phyloP scores from a whole-genome alignment of 2,797 vertebrate species.

The Eulemur rubriventer region DNA sequence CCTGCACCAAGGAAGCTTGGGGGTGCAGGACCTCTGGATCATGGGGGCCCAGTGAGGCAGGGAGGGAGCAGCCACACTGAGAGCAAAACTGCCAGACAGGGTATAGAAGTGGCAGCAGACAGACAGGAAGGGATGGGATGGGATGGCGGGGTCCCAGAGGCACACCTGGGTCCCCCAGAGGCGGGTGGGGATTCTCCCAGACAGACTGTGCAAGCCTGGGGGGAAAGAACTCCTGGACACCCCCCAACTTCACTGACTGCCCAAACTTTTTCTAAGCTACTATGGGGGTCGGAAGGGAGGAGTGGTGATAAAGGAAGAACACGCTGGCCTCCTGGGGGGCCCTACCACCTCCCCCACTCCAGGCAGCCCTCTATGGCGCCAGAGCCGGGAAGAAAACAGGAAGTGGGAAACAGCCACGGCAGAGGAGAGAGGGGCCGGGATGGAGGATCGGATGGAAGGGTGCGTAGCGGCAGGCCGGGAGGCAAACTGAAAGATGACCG shows the following conservation, averaged over 20 bases:
- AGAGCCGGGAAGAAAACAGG: conserved; percentile 78
- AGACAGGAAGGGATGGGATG: conserved; percentile 35
- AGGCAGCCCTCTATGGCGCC: conserved; percentile 85
- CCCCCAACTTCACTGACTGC: conserved; percentile 35
- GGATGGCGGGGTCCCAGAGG: conserved; percentile 45
- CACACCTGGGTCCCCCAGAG: conserved; percentile 65
- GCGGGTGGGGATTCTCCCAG: conserved; percentile 38
- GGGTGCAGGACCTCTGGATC: background rate
- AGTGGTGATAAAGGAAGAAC: conserved; percentile 37
- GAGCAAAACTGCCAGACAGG: background rate
- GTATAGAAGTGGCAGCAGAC: conserved; percentile 13
- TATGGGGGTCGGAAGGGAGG: conserved; percentile 26
- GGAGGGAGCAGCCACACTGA: background rate
- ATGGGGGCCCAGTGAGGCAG: background rate
- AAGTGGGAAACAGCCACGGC: conserved; percentile 76
- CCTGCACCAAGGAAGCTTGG: conserved; percentile 37
- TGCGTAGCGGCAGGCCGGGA: background rate
- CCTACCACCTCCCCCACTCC: conserved; percentile 84
- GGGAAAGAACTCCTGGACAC: conserved; percentile 5
- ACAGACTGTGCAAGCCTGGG: conserved; percentile 3
- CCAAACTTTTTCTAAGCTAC: conserved; percentile 62
- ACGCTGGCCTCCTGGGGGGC: conserved; percentile 58
- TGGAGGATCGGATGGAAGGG: conserved; percentile 53
- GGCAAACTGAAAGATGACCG: background rate
- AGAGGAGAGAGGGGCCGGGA: conserved; percentile 52